Conservation (phyloP, 2,888 invertebrate genomes). For the Aphodius granarius region DNA sequence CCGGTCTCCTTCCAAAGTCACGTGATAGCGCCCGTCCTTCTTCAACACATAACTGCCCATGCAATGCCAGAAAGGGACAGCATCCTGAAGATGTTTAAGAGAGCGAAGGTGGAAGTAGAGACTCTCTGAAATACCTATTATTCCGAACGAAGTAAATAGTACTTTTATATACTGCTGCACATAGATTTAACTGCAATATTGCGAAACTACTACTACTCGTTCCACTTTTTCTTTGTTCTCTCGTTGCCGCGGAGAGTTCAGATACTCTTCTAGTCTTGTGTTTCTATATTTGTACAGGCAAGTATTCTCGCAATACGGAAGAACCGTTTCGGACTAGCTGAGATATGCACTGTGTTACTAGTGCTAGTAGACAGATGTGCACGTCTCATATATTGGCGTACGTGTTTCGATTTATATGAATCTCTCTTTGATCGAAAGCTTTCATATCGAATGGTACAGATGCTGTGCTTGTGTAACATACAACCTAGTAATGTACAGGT, state of each 20-base stretch:
- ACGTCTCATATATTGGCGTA: not conserved
- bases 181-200: constrained; percentile 22
- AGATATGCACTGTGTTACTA: not conserved
- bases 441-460: too few species aligned
- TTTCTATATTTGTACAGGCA: not conserved
- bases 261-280: not conserved
- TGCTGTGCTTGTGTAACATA: too few species aligned
- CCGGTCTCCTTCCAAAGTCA: constrained; percentile 13
- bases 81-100: not conserved
- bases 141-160: constrained; percentile 21
- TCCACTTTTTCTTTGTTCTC: constrained; percentile 21
- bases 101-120: not conserved
- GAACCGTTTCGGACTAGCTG: not conserved
- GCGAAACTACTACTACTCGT: constrained; percentile 21
- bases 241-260: not conserved
- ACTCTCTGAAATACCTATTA: constrained; percentile 21
- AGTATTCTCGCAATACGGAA: not conserved
- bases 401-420: not conserved
- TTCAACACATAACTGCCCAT: not conserved
- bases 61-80: not conserved
- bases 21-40: not conserved
- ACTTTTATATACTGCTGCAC: constrained; percentile 17
- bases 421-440: too few species aligned
- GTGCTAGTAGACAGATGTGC: not conserved
- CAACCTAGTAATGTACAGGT: too few species aligned